Evolutionary conservation across 2,888 invertebrate genomes (phyloP).

Genomic region (Byasa hedistus): DNA sequence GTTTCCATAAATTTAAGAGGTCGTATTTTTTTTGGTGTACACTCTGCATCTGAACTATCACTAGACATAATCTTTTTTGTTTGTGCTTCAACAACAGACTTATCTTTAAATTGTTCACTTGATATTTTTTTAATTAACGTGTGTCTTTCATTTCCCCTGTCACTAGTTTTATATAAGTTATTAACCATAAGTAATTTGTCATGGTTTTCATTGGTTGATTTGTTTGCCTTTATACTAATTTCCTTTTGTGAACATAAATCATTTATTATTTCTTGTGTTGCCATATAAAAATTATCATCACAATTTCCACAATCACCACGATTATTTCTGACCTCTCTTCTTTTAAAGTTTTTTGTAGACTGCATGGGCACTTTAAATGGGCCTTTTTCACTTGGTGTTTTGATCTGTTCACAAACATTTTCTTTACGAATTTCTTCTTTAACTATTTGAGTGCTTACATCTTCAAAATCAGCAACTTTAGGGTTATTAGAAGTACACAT

Average conservation of each 20-base stretch:
- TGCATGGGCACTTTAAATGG: constrained; percentile 62
- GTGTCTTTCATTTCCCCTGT: constrained; percentile 40
- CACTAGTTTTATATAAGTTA: constrained; percentile 34
- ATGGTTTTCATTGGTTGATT: constrained; percentile 11
- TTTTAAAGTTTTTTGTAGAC: constrained; percentile 52
- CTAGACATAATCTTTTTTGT: constrained; percentile 38
- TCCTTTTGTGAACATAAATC: constrained; percentile 62
- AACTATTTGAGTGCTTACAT: constrained; percentile 54
- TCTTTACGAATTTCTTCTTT: constrained; percentile 32
- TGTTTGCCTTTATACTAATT: constrained; percentile 31
- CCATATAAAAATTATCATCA: constrained; percentile 56
- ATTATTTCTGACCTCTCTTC: constrained; percentile 40
- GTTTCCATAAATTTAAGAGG: constrained; percentile 50
- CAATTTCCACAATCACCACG: constrained; percentile 25
- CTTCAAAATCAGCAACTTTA: constrained; percentile 39
- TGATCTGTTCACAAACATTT: constrained; percentile 22
- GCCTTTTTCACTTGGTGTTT: constrained; percentile 22
- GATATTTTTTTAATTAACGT: constrained; percentile 44
- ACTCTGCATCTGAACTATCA: constrained; percentile 57
- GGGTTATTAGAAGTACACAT: constrained; percentile 7
- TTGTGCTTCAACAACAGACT: constrained; percentile 40
- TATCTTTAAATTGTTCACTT: constrained; percentile 43
- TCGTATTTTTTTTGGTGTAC: constrained; percentile 56
- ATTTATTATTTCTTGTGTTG: constrained; percentile 62
- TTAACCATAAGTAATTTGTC: constrained; percentile 13